These are phyloP conservation scores for Hyles vespertilio DNA, from an alignment of 1,140 invertebrate genomes.

Conservation along the genomic window DNA sequence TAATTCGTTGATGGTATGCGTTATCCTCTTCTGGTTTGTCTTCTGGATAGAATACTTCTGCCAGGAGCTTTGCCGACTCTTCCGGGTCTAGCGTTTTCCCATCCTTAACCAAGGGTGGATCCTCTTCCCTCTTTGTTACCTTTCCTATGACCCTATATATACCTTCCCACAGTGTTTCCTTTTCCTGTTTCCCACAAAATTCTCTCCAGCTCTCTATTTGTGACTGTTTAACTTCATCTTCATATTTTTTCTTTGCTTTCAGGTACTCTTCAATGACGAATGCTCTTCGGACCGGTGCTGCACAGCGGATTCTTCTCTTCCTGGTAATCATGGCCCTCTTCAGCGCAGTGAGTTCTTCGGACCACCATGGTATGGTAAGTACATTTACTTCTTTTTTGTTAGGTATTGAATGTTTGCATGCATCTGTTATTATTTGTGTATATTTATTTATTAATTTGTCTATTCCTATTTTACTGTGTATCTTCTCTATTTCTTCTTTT, in stretches of 20 bases:
- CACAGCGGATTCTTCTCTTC: background rate
- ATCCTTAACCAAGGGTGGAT: conserved; percentile 3
- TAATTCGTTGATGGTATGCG: background rate
- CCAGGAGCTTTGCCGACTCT: conserved; percentile 13
- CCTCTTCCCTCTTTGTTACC: conserved; percentile 14
- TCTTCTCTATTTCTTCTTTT: conserved; percentile 3
- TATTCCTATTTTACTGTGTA: conserved; percentile 1
- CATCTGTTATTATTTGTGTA: conserved; percentile 1
- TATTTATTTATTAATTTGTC: conserved; percentile 7
- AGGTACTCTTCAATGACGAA: background rate
- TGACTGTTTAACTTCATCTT: background rate
- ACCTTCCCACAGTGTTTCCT: background rate
- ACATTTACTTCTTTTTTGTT: background rate
- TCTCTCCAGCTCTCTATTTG: conserved; percentile 2
- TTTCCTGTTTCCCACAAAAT: background rate
- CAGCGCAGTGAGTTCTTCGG: background rate
- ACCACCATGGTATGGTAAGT: conserved; percentile 7
- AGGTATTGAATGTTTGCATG: conserved; percentile 9
- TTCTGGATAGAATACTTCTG: conserved; percentile 19
- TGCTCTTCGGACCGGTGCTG: background rate
- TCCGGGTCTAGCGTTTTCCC: background rate
- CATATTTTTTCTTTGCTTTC: conserved; percentile 3
- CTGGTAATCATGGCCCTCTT: background rate
- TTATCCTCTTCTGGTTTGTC: conserved; percentile 10
- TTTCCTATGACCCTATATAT: conserved; percentile 11